Evolutionary conservation across 1,140 invertebrate species (phyloP), one percentile per base, ranked within the genome.

Genomic region (Aricia agestis): DNA sequence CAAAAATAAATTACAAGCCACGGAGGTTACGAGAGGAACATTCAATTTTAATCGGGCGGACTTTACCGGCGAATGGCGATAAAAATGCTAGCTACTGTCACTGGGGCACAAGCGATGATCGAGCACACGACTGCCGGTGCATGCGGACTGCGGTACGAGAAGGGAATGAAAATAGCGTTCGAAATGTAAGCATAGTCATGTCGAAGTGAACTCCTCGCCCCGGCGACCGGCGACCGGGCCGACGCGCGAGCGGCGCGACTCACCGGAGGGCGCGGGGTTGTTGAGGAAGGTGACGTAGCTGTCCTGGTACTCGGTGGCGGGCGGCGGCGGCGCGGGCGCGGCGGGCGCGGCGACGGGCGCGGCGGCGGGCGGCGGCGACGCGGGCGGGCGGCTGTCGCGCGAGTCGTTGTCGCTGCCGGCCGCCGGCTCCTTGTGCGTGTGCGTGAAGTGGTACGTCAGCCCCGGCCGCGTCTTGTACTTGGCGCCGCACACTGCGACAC

Each of bases 381-480:
- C 45, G 7, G 67, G 67, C 18, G 78, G 75, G 72, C 86, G 79
- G 66, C 82, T 80, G 83, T 87, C 83, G n/a, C 86, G 81, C 18
- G 85, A 82, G 75, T 85, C 86, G 66, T 90, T 83, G 79, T 87
- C 83, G 76, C 84, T 87, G 72, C 86, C 61, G 72, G 80, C 76
- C 83, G 89, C 45, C 84, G 92, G 90, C 85, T 96, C 96, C 93
- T 97, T 96, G 93, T 98, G 98, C 82, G 97, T 97, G 94, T 99
- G 98, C 89, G 96, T 96, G 93, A 98, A 98, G 94, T 99, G 98
- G 94, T 99, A 99, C 79, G 97, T 97, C 82, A 99, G 94, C 79
- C 98, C 98, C 74, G 98, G 97, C 78, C 98, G 95, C 68, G 98
- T 99, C 94, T 99, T 99, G 95, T 99, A 99, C 83, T 98, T 95